phyloP scores from a whole-genome alignment of 64 coral and sea anemone genomes.

The Astreopora myriophthalma region DNA sequence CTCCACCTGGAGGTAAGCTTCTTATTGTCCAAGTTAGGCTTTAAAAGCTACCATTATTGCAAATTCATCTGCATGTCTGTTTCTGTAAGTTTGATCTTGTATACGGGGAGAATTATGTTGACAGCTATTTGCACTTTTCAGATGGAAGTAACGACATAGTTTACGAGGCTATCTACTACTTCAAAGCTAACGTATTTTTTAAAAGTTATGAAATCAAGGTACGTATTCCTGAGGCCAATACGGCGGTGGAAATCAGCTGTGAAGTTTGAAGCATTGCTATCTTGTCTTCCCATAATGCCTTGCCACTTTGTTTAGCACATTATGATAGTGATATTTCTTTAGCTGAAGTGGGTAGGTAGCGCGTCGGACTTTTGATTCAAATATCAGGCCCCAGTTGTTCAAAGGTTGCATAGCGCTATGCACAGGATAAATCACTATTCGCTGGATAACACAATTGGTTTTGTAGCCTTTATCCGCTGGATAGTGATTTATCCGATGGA shows the following conservation, averaged over 20 bases:
- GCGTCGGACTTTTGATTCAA: no score
- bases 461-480: no score
- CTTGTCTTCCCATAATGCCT: no score
- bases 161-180: slow-evolving; percentile 91
- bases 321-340: no score
- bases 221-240: background rate
- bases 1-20: slow-evolving; percentile 91
- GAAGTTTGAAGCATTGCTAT: no score
- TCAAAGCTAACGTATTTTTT: slow-evolving; percentile 99
- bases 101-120: background rate
- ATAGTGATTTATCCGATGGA: no score
- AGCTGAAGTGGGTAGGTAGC: no score
- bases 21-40: background rate
- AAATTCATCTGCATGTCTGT: background rate
- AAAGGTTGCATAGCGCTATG: no score
- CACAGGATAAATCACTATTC: no score
- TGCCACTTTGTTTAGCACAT: no score
- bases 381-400: no score
- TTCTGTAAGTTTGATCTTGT: background rate
- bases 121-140: background rate
- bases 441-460: no score
- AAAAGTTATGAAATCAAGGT: slow-evolving; percentile 99
- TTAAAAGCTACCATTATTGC: background rate
- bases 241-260: background rate
- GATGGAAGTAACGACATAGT: slow-evolving; percentile 90